phyloP scores from a whole-genome alignment of 2,113 vertebrate species.

The Tricholaema leucomelas region DNA sequence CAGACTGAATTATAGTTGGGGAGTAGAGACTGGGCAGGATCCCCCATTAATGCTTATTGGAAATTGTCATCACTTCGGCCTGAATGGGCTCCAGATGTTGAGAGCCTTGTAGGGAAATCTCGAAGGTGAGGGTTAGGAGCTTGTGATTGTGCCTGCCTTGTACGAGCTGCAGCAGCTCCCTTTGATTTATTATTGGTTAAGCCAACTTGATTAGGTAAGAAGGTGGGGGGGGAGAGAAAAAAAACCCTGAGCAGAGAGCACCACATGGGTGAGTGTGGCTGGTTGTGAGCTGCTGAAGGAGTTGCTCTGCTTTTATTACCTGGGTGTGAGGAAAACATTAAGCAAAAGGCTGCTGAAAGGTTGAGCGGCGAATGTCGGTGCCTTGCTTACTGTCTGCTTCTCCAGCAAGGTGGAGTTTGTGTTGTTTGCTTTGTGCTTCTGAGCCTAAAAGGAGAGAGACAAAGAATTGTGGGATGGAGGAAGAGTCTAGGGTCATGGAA shows the following conservation, averaged over 20 bases:
- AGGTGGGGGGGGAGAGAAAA: background rate
- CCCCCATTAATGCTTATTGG: conserved; percentile 80
- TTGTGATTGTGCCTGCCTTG: conserved; percentile 42
- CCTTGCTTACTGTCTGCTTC: background rate
- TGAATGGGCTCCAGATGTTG: conserved; percentile 80
- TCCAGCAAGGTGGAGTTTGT: background rate
- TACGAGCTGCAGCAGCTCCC: conserved; percentile 43
- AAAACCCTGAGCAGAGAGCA: conserved; percentile 64
- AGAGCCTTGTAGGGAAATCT: conserved; percentile 55
- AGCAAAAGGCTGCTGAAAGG: conserved; percentile 16
- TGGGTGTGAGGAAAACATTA: background rate
- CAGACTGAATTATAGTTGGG: conserved; percentile 71
- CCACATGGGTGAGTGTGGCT: conserved; percentile 58
- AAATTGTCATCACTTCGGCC: conserved; percentile 77
- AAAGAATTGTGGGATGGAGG: too few species aligned
- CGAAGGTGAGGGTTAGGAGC: conserved; percentile 54
- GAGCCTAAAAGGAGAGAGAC: background rate
- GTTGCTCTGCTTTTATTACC: conserved; percentile 51
- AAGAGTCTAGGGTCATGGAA: too few species aligned
- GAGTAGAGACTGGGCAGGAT: conserved; percentile 67
- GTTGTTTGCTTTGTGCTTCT: background rate
- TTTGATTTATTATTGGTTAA: conserved; percentile 79
- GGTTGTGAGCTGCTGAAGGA: conserved; percentile 55
- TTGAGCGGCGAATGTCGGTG: background rate
- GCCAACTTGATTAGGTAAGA: conserved; percentile 73